Conservation (phyloP, 2,888 invertebrate species). For the Lamproptera curius region DNA sequence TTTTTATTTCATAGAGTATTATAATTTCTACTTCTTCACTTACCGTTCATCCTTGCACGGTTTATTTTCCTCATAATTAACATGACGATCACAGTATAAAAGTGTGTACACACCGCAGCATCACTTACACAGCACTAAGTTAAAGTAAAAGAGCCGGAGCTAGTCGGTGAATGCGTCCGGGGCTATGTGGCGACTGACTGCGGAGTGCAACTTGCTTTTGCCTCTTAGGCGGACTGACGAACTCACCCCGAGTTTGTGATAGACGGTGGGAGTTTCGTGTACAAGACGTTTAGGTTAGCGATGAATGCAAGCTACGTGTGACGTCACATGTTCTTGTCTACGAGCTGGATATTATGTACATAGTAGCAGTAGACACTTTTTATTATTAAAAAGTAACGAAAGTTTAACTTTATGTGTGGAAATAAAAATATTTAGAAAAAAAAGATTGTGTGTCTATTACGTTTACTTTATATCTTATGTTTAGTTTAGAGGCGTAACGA, state of each 20-base stretch:
- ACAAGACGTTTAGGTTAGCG: too few species aligned
- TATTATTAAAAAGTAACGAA: too few species aligned
- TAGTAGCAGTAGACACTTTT: too few species aligned
- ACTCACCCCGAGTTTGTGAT: slow-evolving; percentile 12
- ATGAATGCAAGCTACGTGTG: not conserved
- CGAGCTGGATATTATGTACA: not conserved
- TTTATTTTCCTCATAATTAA: slow-evolving; percentile 48
- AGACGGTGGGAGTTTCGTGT: slow-evolving; percentile 9
- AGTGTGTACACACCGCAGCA: slow-evolving; percentile 48
- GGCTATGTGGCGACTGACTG: slow-evolving; percentile 37
- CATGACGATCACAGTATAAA: slow-evolving; percentile 45
- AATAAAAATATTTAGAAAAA: too few species aligned
- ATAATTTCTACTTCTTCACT: too few species aligned
- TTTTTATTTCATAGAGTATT: too few species aligned
- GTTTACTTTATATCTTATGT: too few species aligned
- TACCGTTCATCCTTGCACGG: slow-evolving; percentile 62
- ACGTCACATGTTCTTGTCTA: slow-evolving; percentile 4
- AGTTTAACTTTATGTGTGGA: too few species aligned
- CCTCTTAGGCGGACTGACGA: slow-evolving; percentile 1
- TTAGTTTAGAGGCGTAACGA: too few species aligned
- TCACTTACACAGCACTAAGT: slow-evolving; percentile 62
- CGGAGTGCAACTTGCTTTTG: slow-evolving; percentile 2
- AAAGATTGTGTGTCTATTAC: too few species aligned
- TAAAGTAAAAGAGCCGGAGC: not conserved
- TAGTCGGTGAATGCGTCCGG: slow-evolving; percentile 27